A percentile compares a stretch with the other conserved stretches of the same genome.
These are phyloP conservation scores for Spondyliosoma cantharus DNA, from an alignment of 2,797 vertebrate genomes.

Conservation along the genomic window DNA sequence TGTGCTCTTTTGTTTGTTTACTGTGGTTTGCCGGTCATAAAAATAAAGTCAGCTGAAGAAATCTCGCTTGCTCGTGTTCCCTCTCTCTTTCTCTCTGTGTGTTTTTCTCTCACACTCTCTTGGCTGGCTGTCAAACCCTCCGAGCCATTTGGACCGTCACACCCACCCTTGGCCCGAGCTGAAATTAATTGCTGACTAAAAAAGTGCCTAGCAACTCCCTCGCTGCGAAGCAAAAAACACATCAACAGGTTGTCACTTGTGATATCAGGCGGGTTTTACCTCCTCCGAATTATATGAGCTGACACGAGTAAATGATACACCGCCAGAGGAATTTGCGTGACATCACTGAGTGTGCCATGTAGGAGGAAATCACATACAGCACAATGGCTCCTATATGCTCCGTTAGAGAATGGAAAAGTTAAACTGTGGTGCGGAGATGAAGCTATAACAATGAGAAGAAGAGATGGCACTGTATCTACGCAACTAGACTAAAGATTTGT, in stretches of 20 bases:
- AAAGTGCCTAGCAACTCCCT: conserved; percentile 80
- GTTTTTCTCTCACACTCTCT: conserved; percentile 47
- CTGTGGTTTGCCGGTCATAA: conserved; percentile 85
- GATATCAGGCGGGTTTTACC: conserved; percentile 62
- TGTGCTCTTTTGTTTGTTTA: conserved; percentile 85
- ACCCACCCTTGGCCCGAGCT: conserved; percentile 72
- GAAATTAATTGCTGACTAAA: conserved; percentile 81
- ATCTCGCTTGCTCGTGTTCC: conserved; percentile 54
- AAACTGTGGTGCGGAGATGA: conserved; percentile 10
- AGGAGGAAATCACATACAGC: conserved; percentile 37
- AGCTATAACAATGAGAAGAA: not conserved
- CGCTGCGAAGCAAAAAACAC: conserved; percentile 69
- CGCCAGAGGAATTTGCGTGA: conserved; percentile 73
- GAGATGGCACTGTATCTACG: not conserved
- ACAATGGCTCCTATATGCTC: conserved; percentile 36
- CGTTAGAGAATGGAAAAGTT: conserved; percentile 9
- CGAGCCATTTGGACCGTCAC: conserved; percentile 73
- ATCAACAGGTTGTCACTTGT: conserved; percentile 84
- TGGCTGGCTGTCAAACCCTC: conserved; percentile 75
- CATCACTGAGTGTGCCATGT: conserved; percentile 65
- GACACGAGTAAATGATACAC: conserved; percentile 75
- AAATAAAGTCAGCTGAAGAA: conserved; percentile 82
- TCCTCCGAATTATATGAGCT: conserved; percentile 69
- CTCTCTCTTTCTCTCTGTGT: conserved; percentile 23
- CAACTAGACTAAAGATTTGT: not conserved